Conservation (phyloP, 2,797 vertebrate species). For the Rhadinocentrus ornatus region DNA sequence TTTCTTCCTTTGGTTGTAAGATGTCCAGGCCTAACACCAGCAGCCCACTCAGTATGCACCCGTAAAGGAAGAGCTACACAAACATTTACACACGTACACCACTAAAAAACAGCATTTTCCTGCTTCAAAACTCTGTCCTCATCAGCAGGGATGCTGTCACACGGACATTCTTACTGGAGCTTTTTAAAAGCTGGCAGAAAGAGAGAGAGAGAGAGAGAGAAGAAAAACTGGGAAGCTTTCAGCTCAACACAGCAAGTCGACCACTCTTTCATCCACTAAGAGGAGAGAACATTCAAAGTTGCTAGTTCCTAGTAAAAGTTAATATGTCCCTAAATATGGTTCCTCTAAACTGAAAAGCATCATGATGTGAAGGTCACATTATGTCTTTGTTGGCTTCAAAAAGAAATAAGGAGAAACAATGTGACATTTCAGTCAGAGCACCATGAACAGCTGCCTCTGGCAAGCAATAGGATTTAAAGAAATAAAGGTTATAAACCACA, state of each 20-base stretch:
- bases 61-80: slow-evolving; percentile 27
- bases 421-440: not conserved
- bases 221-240: slow-evolving; percentile 6
- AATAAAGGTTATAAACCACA: slow-evolving; percentile 4
- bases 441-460: not conserved
- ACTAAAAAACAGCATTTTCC: slow-evolving; percentile 10
- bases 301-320: not conserved
- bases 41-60: slow-evolving; percentile 16
- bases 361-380: not conserved
- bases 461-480: not conserved
- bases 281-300: not conserved
- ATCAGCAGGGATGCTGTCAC: slow-evolving; percentile 23
- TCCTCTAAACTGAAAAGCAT: not conserved
- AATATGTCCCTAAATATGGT: not conserved
- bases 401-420: not conserved
- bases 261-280: not conserved
- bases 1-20: not conserved
- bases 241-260: not conserved
- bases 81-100: slow-evolving; percentile 23
- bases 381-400: not conserved
- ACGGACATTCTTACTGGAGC: slow-evolving; percentile 18
- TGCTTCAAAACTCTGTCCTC: slow-evolving; percentile 19
- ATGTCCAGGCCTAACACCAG: slow-evolving; percentile 20
- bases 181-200: slow-evolving; percentile 1
- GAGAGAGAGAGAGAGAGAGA: slow-evolving; percentile 12